Evolutionary conservation across 2,888 invertebrate genomes (phyloP), one percentile per base, ranked within the genome.

Genomic region (Vannuccia rotundouncinata): DNA sequence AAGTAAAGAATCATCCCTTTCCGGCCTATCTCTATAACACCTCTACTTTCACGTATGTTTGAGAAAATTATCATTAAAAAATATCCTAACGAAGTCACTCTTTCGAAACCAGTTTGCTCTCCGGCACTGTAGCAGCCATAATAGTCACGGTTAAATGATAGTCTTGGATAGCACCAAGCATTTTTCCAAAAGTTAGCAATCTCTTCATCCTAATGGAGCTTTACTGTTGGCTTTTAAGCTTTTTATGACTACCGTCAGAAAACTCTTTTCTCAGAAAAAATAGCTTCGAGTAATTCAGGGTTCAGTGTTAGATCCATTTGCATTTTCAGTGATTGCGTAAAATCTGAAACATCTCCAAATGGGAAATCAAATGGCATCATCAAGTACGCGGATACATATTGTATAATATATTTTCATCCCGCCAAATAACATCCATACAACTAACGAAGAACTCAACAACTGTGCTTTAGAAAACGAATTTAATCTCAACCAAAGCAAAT

Each of bases 401-500:
- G 10, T n/a, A n/a, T n/a, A n/a, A n/a, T n/a, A n/a, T n/a, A n/a
- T n/a, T 66, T 27, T 66, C 66, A 66, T 66, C 25, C 66, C 25
- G 66, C 66, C 66, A 13, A 66, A 22, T 22, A 66, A 66, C 66
- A 66, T 66, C 25, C 25, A n/a, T 66, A 66, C 66, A 66, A 66
- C 25, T 66, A 66, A 66, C 5, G 66, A n/a, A 66, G 22, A 66
- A 66, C 66, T 66, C 66, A 22, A 66, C 66, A 66, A 66, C 10
- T 66, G 5, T 5, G 66, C 17, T 66, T 66, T 66, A 66, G 66
- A 66, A 66, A 66, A 66, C 66, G 25, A 66, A 22, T 66, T 66
- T 17, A 66, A 66, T n/a, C 66, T 66, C 66, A 66, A 66, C 66
- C 66, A 22, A 66, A 66, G 66, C 25, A 66, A 66, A 66, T 66